A percentile compares a stretch with the other conserved stretches of the same genome.
Evolutionary conservation across 2,113 vertebrate genomes (phyloP).

Genomic region (Pachycephala philippinensis): DNA sequence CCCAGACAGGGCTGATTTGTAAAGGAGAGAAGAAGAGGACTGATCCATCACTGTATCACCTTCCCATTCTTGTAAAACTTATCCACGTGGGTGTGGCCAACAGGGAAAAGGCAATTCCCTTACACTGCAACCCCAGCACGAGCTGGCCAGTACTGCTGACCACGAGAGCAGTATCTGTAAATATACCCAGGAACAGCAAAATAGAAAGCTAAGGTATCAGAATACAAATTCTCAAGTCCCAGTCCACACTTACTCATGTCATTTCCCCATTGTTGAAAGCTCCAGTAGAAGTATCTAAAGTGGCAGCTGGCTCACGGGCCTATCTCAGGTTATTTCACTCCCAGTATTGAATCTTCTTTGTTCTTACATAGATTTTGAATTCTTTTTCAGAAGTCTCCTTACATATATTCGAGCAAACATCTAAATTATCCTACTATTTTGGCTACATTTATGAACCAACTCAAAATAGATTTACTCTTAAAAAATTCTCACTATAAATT

Average conservation of each 20-base stretch:
- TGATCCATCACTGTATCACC: accelerated
- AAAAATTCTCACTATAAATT: not conserved
- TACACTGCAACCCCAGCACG: accelerated
- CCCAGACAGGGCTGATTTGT: not conserved
- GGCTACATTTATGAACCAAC: not conserved
- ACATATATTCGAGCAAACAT: not conserved
- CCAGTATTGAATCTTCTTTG: not conserved
- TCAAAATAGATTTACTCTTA: not conserved
- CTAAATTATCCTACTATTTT: not conserved
- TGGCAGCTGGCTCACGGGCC: not conserved
- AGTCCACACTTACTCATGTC: not conserved
- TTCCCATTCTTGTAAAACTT: not conserved
- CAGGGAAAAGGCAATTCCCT: not conserved
- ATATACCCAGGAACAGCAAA: not conserved
- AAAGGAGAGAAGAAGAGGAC: not conserved
- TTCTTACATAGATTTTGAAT: not conserved
- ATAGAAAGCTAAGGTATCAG: not conserved
- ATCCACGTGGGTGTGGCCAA: not conserved
- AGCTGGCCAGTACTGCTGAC: not conserved
- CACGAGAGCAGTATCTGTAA: not conserved
- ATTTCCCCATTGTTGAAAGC: not conserved
- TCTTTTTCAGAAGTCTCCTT: not conserved
- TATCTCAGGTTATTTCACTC: not conserved
- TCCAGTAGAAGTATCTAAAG: not conserved
- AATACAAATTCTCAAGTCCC: not conserved